Base-by-base conservation (phyloP, 1,140 invertebrate species). In the Solen grandis region DNA sequence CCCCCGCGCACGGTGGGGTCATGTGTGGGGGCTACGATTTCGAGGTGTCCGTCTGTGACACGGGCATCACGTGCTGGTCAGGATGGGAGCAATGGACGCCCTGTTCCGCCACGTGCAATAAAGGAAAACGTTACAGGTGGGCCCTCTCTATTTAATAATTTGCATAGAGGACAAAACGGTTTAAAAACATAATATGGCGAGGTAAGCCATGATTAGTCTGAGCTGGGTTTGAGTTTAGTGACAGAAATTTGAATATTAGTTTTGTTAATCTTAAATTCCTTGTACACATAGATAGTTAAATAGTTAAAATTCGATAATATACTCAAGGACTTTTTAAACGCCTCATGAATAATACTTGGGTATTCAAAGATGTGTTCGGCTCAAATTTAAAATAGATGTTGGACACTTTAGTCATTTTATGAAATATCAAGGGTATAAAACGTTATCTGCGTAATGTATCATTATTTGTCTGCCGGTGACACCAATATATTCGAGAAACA, bases 41-140 rank as follows among this genome's bases (percentile, higher is more conserved):
- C 4, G 77, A 80, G 25, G 55, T 50, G 1, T 19, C 29, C 14
- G 46, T 54, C 14, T 80, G 77, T 65, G 59, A 80, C n/a, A 72
- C 77, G 2, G 77, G 77, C n/a, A 31, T 65, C 38, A 2, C 27
- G 16, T 80, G 77, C 38, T 72, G 66, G 77, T 52, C 54, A 19
- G 1, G 27, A 10, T 80, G 77, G 77, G 35, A 22, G 1, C 25
- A 8, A 5, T 80, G 77, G 77, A 25, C 14, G 27, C 5, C 5
- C 1, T 80, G 77, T 25, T 63, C 77, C 2, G 68, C 52, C 0
- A 57, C 68, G 4, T 80, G 77, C 72, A 68, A 38, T 19, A 16
- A 25, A 1, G 77, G 77, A 27, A 29, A 25, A 25, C 57, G 29
- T 60, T 70, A 19, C 57, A 80, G 77, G 75, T 78, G 59, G 5